These are phyloP conservation scores for Drosophila nr. medialis DNA, from an alignment of 2,888 invertebrate genomes.

Conservation along the genomic window DNA sequence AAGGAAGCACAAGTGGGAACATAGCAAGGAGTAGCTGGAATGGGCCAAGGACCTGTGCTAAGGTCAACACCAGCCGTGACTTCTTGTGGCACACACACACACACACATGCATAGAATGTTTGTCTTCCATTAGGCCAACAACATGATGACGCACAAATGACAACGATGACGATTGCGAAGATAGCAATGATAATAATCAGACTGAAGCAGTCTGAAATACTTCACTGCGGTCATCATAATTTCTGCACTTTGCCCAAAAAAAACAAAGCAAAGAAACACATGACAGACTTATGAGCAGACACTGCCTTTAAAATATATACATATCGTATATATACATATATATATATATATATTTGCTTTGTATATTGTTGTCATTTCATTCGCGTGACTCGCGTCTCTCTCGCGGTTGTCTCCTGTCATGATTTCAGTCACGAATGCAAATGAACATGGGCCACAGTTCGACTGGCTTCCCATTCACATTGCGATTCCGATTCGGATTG, in stretches of 20 bases:
- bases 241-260: constrained; percentile 11
- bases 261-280: constrained; percentile 25
- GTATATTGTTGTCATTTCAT: constrained; percentile 32
- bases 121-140: constrained; percentile 73
- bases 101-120: constrained; percentile 65
- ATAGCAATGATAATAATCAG: constrained; percentile 28
- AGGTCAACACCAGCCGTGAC: constrained; percentile 54
- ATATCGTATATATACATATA: neutral
- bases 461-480: neutral
- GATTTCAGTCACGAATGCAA: constrained; percentile 73
- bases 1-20: constrained; percentile 40
- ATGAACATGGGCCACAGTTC: constrained; percentile 59
- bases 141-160: constrained; percentile 56
- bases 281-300: constrained; percentile 58
- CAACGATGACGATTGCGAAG: constrained; percentile 9
- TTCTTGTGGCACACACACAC: constrained; percentile 30
- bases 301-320: constrained; percentile 33
- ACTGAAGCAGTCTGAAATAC: constrained; percentile 33
- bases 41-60: constrained; percentile 23
- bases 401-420: constrained; percentile 61
- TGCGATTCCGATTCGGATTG: constrained; percentile 4
- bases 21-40: neutral
- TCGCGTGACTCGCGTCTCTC: constrained; percentile 73
- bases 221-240: constrained; percentile 50
- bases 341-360: neutral